A percentile compares a stretch with the other conserved stretches of the same genome.
These are phyloP conservation scores for Squalus acanthias DNA, from an alignment of 2,797 vertebrate genomes.

Conservation along the genomic window DNA sequence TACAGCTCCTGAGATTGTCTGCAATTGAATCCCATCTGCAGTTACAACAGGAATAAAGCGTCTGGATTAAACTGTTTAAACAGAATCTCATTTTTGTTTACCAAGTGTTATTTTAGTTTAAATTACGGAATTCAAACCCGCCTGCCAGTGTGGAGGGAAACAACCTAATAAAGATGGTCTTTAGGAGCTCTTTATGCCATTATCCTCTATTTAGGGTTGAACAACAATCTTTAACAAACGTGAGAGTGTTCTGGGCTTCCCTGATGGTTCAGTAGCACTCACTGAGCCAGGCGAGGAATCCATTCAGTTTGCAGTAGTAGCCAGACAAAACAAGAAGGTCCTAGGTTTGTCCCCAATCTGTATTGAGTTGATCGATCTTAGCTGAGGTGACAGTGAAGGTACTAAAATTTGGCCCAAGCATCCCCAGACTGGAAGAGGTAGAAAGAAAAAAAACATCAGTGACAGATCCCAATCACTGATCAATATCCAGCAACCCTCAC, in stretches of 20 bases:
- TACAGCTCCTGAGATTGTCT: not conserved
- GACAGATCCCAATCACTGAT: not conserved
- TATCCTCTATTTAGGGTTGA: not conserved
- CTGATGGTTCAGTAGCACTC: not conserved
- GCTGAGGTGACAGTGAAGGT: not conserved
- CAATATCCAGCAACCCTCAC: not conserved
- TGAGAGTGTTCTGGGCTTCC: not conserved
- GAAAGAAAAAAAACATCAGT: not conserved
- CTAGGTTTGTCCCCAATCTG: not conserved
- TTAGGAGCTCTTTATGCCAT: not conserved
- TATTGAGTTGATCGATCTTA: not conserved
- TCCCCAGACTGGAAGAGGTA: not conserved
- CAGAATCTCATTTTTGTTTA: not conserved
- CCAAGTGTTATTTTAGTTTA: not conserved
- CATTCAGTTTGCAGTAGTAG: not conserved
- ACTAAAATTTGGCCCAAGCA: not conserved
- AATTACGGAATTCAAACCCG: not conserved
- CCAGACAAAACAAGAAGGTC: not conserved
- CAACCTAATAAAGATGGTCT: not conserved
- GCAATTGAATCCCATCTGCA: not conserved
- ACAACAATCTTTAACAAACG: not conserved
- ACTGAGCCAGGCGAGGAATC: not conserved
- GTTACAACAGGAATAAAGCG: not conserved
- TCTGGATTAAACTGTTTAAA: not conserved
- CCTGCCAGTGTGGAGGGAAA: not conserved